These are phyloP conservation scores for Ruditapes philippinarum DNA, from an alignment of 1,140 invertebrate genomes.

Conservation along the genomic window DNA sequence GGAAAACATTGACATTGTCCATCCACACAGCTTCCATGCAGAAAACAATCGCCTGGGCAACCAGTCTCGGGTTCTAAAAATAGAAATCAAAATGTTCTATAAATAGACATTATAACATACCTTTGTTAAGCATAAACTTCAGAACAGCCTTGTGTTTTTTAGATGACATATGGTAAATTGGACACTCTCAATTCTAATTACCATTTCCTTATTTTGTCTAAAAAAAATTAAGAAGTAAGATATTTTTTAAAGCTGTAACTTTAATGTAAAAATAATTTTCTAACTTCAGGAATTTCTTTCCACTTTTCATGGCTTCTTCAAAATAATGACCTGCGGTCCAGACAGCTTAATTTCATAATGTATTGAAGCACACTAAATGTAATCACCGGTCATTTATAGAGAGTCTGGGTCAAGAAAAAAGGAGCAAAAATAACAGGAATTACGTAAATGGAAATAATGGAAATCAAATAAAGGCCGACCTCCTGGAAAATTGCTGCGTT, in stretches of 20 bases:
- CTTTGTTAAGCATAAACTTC: no score
- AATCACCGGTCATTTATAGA: conserved; percentile 24
- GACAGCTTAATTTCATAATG: conserved; percentile 22
- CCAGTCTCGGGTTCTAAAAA: conserved; percentile 96
- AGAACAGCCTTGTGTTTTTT: no score
- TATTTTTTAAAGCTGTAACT: no score
- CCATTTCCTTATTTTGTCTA: no score
- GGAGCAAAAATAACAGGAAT: not conserved
- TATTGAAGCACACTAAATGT: conserved; percentile 10
- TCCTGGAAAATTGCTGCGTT: no score
- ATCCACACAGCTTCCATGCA: conserved; percentile 97
- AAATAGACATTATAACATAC: no score
- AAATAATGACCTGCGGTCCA: not conserved
- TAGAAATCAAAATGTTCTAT: conserved; percentile 87
- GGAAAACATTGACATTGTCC: conserved; percentile 98
- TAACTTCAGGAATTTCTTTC: no score
- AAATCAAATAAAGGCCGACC: not conserved
- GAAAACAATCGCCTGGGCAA: conserved; percentile 98
- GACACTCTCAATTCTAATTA: no score
- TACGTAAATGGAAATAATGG: conserved; percentile 28
- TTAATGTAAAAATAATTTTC: no score
- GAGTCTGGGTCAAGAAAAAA: conserved; percentile 9
- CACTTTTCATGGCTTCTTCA: not conserved
- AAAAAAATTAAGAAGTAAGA: no score
- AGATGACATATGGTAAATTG: no score